Evolutionary conservation across 2,113 vertebrate genomes (phyloP), one percentile per base, ranked within the genome.

Genomic region (Semicossyphus pulcher): DNA sequence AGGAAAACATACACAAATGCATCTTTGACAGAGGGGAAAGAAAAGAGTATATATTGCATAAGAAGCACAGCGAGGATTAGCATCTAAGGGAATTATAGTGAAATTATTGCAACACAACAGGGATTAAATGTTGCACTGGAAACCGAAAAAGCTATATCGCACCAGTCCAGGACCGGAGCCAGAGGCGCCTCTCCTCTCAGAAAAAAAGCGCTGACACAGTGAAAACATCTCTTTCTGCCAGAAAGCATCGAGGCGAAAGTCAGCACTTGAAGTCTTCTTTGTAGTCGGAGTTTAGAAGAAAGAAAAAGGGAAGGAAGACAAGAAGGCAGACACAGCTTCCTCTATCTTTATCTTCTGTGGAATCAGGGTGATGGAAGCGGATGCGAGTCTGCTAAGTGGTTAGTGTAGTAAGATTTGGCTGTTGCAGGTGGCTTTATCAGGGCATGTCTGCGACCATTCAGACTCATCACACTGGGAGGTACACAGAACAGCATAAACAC

Each of bases 41-140:
- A 71, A 67, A 56, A 9, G 41, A 14, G 7, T 58, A 4, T n/a
- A n/a, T n/a, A 18, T 18, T 36, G 31, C 57, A 80, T 51, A 29
- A 73, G 59, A 54, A 45, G 36, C 11, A 41, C 31, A n/a, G 39
- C 0, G n/a, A 47, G 34, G 37, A 67, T 74, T 67, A 44, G 61
- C 61, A 72, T 65, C 31, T 29, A 4, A 71, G 37, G 20, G 52
- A 82, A 78, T 78, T 64, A 72, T 34, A 84, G 61, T 42, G 41
- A 70, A 79, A 69, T 59, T 26, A 71, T 23, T 76, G 23, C 58
- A 72, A 20, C 56, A 78, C 78, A 74, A 74, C 49, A 36, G 48
- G 56, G 63, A 77, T 77, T 76, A 75, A 81, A 87, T 56, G 21
- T 54, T 82, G 64, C 61, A 25, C 58, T 48, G 47, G 60, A 70